phyloP scores from a whole-genome alignment of 2,797 vertebrate species.

The Aldrovandia affinis region DNA sequence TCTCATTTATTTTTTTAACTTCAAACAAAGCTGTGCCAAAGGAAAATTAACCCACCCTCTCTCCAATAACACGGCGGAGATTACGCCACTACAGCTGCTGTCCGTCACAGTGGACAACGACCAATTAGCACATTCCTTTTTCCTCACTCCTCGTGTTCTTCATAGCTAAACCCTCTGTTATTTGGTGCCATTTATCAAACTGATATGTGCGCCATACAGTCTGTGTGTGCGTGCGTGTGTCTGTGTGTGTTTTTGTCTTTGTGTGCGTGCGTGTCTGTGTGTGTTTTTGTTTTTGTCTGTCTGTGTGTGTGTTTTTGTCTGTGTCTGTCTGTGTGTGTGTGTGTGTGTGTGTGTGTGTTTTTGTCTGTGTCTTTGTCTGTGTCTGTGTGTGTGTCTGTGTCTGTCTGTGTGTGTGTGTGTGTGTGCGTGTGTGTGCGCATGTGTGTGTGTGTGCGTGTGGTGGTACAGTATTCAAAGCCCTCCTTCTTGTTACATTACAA shows the following conservation, averaged over 20 bases:
- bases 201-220: constrained; percentile 34
- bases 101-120: constrained; percentile 74
- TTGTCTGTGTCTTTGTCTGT: too few species aligned
- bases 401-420: neutral
- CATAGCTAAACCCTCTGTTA: constrained; percentile 56
- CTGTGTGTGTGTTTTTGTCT: too few species aligned
- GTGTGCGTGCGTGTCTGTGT: too few species aligned
- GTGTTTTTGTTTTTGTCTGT: too few species aligned
- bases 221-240: constrained; percentile 15
- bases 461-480: constrained; percentile 31
- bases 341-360: too few species aligned
- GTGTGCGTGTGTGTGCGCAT: neutral
- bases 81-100: constrained; percentile 58
- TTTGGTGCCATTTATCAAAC: constrained; percentile 56
- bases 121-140: constrained; percentile 72
- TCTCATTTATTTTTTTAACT: constrained; percentile 40
- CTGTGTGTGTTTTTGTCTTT: too few species aligned
- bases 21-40: constrained; percentile 46
- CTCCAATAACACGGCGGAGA: neutral
- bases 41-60: neutral
- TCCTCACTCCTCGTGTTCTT: constrained; percentile 62
- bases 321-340: too few species aligned
- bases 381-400: constrained; percentile 9
- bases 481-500: constrained; percentile 28
- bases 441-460: constrained; percentile 8